These are phyloP conservation scores for Zoroaster sp. DNA, from an alignment of 53 echinoderm and acorn worm species.

Conservation along the genomic window DNA sequence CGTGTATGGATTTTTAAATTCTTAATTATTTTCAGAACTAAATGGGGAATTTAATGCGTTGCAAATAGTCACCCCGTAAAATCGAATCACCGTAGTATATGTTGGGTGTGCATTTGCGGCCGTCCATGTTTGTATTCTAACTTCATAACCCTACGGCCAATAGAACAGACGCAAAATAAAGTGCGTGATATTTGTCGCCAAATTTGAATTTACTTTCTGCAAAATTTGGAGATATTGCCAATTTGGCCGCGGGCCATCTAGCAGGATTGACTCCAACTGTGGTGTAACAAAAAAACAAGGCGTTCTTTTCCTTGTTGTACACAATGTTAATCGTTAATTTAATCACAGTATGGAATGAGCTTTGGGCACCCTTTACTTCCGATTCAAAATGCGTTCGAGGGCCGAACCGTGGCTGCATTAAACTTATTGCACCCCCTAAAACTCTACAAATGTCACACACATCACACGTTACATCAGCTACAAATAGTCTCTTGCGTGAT, in stretches of 20 bases:
- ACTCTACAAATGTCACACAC: neutral
- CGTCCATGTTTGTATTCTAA: too few species aligned
- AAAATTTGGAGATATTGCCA: neutral
- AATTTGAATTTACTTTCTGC: neutral
- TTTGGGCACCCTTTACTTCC: neutral
- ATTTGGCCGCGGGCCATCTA: neutral
- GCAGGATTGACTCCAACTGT: neutral
- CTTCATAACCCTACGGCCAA: too few species aligned
- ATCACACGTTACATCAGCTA: neutral
- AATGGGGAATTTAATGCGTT: too few species aligned
- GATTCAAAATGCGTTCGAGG: neutral
- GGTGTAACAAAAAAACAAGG: neutral
- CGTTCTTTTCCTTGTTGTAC: too few species aligned
- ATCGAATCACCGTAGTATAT: too few species aligned
- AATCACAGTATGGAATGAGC: neutral
- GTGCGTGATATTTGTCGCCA: neutral
- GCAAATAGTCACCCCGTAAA: too few species aligned
- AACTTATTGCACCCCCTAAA: neutral
- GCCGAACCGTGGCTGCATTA: neutral
- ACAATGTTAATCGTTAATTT: neutral
- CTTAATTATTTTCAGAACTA: too few species aligned
- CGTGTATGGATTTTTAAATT: too few species aligned
- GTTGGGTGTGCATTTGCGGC: too few species aligned
- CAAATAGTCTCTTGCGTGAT: too few species aligned
- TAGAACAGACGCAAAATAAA: neutral